phyloP scores from a whole-genome alignment of 1,140 invertebrate genomes.

The Riptortus pedestris region DNA sequence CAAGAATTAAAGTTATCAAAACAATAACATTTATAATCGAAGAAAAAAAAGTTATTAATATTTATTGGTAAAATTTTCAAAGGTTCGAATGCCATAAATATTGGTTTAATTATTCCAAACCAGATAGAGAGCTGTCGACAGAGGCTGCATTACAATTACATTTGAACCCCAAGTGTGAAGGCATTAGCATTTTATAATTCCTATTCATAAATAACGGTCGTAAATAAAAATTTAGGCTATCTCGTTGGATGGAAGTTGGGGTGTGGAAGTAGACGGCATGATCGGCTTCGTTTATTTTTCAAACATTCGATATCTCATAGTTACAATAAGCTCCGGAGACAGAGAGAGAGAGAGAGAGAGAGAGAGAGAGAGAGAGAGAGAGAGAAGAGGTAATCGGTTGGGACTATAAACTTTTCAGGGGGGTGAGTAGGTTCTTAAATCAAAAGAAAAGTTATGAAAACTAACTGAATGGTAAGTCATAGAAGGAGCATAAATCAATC shows the following conservation, averaged over 20 bases:
- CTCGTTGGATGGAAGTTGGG: not conserved
- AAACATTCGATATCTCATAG: no score
- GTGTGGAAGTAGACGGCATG: not conserved
- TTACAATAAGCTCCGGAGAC: no score
- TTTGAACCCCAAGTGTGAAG: not conserved
- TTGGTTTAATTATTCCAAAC: constrained; percentile 5
- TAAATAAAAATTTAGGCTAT: not conserved
- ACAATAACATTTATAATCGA: no score
- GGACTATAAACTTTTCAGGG: not conserved
- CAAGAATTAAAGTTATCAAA: no score
- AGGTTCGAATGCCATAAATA: not conserved
- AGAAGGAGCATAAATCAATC: not conserved
- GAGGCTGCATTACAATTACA: not conserved
- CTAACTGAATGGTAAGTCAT: not conserved
- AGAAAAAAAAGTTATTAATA: not conserved
- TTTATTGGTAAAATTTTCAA: constrained; percentile 1
- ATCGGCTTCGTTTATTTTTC: not conserved
- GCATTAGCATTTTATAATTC: constrained; percentile 13
- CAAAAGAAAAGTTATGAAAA: not conserved
- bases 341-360: no score
- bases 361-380: not conserved
- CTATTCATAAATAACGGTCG: not conserved
- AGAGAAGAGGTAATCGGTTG: not conserved
- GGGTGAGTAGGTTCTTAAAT: not conserved
- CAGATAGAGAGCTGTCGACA: constrained; percentile 8